phyloP scores from a whole-genome alignment of 2,888 invertebrate genomes.

The Drosophila putrida region DNA sequence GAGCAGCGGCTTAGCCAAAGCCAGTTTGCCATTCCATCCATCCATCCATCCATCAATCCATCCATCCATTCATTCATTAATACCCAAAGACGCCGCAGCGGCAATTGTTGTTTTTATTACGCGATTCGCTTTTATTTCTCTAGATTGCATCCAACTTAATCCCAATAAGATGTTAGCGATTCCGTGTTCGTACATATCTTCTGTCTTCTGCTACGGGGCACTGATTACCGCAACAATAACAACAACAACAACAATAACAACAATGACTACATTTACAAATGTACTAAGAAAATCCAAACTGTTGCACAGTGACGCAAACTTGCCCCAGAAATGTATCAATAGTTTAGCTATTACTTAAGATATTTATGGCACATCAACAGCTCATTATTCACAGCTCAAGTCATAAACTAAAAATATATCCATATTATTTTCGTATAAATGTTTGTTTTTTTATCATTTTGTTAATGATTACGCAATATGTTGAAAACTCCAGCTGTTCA shows the following conservation, averaged over 20 bases:
- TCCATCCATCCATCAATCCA: constrained; percentile 3
- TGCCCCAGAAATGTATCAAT: constrained; percentile 32
- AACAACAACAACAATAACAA: constrained; percentile 17
- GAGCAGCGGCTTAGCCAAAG: constrained; percentile 52
- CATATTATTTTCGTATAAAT: constrained; percentile 5
- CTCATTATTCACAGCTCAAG: constrained; percentile 18
- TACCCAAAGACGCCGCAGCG: constrained; percentile 53
- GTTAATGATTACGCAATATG: constrained; percentile 7
- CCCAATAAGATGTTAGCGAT: constrained; percentile 69
- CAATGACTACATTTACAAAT: constrained; percentile 11
- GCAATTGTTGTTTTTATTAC: constrained; percentile 72
- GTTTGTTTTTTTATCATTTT: neutral
- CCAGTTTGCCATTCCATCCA: constrained; percentile 10
- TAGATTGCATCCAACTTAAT: constrained; percentile 68
- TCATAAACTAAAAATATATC: constrained; percentile 23
- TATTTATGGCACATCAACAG: constrained; percentile 39
- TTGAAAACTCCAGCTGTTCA: constrained; percentile 3
- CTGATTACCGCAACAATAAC: constrained; percentile 54
- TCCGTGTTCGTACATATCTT: constrained; percentile 41
- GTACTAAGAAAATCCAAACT: constrained; percentile 29
- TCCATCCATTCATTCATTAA: constrained; percentile 71
- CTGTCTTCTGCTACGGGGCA: constrained; percentile 12
- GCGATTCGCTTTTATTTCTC: constrained; percentile 60
- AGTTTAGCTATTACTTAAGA: constrained; percentile 21
- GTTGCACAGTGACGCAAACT: constrained; percentile 42